Conservation (phyloP, 2,113 vertebrate genomes). For the Etheostoma cragini region DNA sequence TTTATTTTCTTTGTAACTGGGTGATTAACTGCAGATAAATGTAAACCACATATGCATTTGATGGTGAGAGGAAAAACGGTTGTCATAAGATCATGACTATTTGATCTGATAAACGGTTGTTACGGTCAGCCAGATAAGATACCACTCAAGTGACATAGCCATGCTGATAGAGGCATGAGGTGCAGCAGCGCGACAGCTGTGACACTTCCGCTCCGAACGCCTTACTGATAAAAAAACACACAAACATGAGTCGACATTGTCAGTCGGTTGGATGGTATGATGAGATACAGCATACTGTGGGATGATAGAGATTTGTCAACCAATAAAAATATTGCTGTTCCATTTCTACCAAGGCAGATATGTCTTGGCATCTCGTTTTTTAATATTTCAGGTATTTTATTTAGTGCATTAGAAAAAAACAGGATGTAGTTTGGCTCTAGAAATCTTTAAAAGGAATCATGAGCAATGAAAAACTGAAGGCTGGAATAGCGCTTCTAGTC, state of each 20-base stretch:
- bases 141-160: slow-evolving; percentile 12
- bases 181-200: slow-evolving; percentile 7
- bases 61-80: background rate
- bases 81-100: slow-evolving; percentile 15
- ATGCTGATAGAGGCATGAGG: slow-evolving; percentile 27
- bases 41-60: slow-evolving; percentile 7
- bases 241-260: slow-evolving; percentile 9
- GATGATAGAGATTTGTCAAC: slow-evolving; percentile 6
- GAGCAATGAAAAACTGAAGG: background rate
- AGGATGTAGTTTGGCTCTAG: background rate
- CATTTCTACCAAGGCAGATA: background rate
- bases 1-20: slow-evolving; percentile 13
- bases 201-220: slow-evolving; percentile 2
- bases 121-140: slow-evolving; percentile 38
- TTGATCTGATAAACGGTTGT: slow-evolving; percentile 53
- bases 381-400: background rate
- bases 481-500: no score
- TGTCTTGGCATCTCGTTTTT: background rate
- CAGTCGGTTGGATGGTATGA: background rate
- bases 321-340: background rate
- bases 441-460: background rate
- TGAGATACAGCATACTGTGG: background rate
- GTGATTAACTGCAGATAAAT: slow-evolving; percentile 46
- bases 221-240: slow-evolving; percentile 29
- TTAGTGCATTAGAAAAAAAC: background rate